Base-by-base conservation (phyloP, 2,888 invertebrate species). In the Heterodera filipjevi region DNA sequence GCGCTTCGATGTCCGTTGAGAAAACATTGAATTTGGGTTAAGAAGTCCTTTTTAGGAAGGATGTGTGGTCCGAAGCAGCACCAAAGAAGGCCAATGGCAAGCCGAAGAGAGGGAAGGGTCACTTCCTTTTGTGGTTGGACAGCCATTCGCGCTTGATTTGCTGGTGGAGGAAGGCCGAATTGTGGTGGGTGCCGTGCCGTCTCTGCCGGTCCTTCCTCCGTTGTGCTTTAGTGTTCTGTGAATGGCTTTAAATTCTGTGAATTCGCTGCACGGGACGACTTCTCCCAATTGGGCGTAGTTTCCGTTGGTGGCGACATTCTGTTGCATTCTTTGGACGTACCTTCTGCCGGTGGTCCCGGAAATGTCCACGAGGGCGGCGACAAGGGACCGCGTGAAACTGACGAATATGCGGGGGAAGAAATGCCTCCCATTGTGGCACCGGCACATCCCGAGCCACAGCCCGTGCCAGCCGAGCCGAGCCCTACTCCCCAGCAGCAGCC, bases 21-120 rank as follows among this genome's bases (percentile, higher is more conserved):
- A 32, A 19, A 66, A 30, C 32, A 30, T 0, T 32, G 33, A 59
- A 30, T 3, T 75, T 46, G 39, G 12, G 8, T 12, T 6, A 39
- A 39, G 39, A 39, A 39, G 39, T 39, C 39, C 39, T 12, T 39
- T n/a, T 22, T 32, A 72, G 80, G 82, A 80, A 79, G 66, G 53
- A n/a, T 70, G 76, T 0, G 82, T 80, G 33, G 82, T 80, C 32
- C 80, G 80, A 33, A 82, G 76, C 71, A 82, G 81, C 39, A 80
- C 80, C 14, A 78, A 76, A 12, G 81, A 35, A 10, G 80, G 80
- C 8, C 76, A 82, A 22, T 80, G 80, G 80, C 77, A 77, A 30
- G 35, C 49, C 14, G 80, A 80, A 73, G 80, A 80, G 59, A 80
- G 80, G 32, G 80, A 82, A n/a, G 80, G 80, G 3, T 79, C 82